Conservation (phyloP, 2,797 vertebrate species). For the Epinephelus malabaricus region DNA sequence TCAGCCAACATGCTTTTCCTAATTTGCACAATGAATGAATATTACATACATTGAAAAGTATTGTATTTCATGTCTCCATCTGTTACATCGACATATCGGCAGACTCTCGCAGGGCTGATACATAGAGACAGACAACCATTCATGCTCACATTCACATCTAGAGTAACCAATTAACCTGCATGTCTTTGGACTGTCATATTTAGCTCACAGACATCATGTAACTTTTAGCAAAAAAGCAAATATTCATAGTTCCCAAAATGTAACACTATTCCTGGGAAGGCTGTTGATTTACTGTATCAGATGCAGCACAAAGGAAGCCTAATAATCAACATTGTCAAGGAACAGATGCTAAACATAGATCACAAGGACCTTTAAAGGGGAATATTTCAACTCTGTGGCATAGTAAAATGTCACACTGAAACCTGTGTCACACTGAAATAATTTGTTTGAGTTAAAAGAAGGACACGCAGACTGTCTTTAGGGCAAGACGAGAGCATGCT, state of each 20-base stretch:
- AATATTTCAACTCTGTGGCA: background rate
- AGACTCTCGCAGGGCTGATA: too few species aligned
- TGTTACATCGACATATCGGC: too few species aligned
- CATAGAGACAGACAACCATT: too few species aligned
- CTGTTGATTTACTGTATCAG: background rate
- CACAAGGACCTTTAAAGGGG: background rate
- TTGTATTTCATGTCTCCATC: too few species aligned
- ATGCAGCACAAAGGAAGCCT: background rate
- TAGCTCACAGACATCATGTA: background rate
- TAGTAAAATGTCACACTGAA: constrained; percentile 1
- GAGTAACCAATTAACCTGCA: too few species aligned
- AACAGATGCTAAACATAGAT: constrained; percentile 9
- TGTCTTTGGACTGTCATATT: too few species aligned
- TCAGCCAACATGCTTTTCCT: too few species aligned
- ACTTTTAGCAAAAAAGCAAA: too few species aligned
- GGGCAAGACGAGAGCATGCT: background rate
- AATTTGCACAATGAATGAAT: too few species aligned
- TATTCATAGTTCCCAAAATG: background rate
- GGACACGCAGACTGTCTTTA: background rate
- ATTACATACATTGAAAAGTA: too few species aligned
- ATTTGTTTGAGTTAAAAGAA: background rate
- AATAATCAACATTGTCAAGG: background rate
- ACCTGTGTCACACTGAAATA: background rate
- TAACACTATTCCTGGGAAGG: background rate
- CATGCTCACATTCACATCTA: too few species aligned